Evolutionary conservation across 2,797 vertebrate genomes (phyloP), one percentile per base, ranked within the genome.

Genomic region (Lutjanus argentimaculatus): DNA sequence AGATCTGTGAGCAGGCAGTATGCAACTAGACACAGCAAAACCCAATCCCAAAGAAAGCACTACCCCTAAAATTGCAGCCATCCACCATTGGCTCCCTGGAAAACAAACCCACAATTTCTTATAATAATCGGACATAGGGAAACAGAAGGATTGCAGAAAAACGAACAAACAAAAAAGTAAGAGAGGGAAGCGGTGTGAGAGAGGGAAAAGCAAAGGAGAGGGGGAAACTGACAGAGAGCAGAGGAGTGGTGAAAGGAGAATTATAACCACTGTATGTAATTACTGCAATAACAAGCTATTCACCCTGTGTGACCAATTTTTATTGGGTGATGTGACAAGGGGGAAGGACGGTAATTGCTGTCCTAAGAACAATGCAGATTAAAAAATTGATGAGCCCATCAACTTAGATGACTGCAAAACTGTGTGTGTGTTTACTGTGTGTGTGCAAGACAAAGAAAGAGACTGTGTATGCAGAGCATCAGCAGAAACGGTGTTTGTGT

Each of bases 301-400:
- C 72, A 87, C 82, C 72, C 79, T 65, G 65, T 78, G 85, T 83
- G 88, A 84, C 82, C 80, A 77, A 49, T 82, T 87, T 70, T 57
- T 83, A 84, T 73, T 81, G 75, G 72, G 8, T n/a, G 5, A 81
- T 85, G 75, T 77, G 81, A 81, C 83, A 76, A 72, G 42, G 48
- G 80, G 76, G 79, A 79, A 78, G 56, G 68, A 75, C 0, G 8
- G 66, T 80, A 90, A 85, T 85, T 85, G 77, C 69, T 77, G 68
- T 80, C 83, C 21, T 64, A 85, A 77, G 87, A 86, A 84, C 79
- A 88, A 83, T 76, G 68, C 57, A 69, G 74, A 86, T 83, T 75
- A 67, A 86, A 86, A 87, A 83, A 85, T n/a, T 77, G 74, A 89
- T 85, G 84, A 91, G 72, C 59, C 80, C 75, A 84, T 87, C 83